These are phyloP conservation scores for Brachionus rotundiformis DNA, from an alignment of 1,140 invertebrate genomes.

Conservation along the genomic window DNA sequence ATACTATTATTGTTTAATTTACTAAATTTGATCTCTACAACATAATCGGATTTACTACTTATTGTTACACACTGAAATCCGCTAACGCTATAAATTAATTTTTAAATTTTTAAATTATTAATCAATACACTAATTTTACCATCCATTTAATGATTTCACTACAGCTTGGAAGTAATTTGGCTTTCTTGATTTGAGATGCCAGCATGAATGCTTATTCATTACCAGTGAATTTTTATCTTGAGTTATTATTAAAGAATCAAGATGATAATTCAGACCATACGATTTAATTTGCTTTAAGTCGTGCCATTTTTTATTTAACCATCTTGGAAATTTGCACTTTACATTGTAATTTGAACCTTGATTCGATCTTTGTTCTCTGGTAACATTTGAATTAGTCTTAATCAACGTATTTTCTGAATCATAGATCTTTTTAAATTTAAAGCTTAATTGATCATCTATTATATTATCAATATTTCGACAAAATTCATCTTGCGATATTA, in stretches of 20 bases:
- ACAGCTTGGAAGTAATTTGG: conserved; percentile 39
- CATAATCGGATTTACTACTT: conserved; percentile 40
- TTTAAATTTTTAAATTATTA: too few species aligned
- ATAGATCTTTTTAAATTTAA: conserved; percentile 35
- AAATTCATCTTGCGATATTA: conserved; percentile 45
- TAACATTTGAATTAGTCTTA: background rate
- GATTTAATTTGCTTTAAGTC: conserved; percentile 46
- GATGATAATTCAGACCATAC: conserved; percentile 16
- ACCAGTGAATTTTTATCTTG: conserved; percentile 23
- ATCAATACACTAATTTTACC: background rate
- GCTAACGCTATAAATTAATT: conserved; percentile 2
- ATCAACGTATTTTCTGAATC: background rate
- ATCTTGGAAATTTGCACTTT: conserved; percentile 40
- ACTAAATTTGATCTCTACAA: conserved; percentile 39
- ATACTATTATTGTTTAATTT: conserved; percentile 9
- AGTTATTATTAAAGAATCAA: conserved; percentile 14
- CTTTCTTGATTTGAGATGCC: conserved; percentile 24
- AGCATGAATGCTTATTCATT: conserved; percentile 39
- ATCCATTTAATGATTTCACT: conserved; percentile 46
- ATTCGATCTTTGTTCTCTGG: background rate
- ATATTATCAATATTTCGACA: conserved; percentile 44
- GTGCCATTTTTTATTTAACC: conserved; percentile 50
- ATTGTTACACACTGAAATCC: conserved; percentile 47
- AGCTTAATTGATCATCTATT: conserved; percentile 44
- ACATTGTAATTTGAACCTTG: background rate